These are phyloP conservation scores for Heliocidaris erythrogramma DNA, from an alignment of 35 echinoderm and acorn worm species.

Conservation along the genomic window DNA sequence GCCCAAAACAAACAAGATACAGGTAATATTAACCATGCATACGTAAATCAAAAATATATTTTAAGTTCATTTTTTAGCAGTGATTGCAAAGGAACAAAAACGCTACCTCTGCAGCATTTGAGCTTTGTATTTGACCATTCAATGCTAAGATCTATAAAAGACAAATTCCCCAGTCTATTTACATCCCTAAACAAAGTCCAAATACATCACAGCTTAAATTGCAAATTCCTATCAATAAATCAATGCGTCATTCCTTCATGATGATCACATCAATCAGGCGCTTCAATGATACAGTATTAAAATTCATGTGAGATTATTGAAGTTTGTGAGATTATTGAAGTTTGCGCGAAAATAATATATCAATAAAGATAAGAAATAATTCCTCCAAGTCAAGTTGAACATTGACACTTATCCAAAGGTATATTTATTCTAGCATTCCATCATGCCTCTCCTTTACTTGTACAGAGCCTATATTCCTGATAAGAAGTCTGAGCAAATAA, in stretches of 20 bases:
- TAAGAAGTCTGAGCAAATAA: not conserved
- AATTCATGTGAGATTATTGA: no score
- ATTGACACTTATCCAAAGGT: not conserved
- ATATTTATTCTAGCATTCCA: not conserved
- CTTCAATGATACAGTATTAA: not conserved
- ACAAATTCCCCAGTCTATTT: not conserved
- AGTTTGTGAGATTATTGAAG: not conserved
- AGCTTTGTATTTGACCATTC: not conserved
- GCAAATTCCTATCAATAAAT: not conserved
- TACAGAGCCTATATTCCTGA: not conserved
- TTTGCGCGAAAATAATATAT: not conserved
- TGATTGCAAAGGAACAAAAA: not conserved
- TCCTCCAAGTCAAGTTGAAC: not conserved
- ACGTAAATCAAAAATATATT: not conserved
- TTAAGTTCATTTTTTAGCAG: not conserved
- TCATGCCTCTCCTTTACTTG: not conserved
- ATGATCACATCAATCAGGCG: not conserved
- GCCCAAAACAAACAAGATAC: no score
- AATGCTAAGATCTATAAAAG: not conserved
- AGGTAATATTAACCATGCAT: no score
- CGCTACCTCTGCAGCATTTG: not conserved
- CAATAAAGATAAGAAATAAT: not conserved
- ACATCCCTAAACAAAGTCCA: not conserved
- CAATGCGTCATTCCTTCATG: no score
- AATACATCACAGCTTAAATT: not conserved